Evolutionary conservation across 1,140 invertebrate species (phyloP), one percentile per base, ranked within the genome.

Genomic region (Leucophenga varia): DNA sequence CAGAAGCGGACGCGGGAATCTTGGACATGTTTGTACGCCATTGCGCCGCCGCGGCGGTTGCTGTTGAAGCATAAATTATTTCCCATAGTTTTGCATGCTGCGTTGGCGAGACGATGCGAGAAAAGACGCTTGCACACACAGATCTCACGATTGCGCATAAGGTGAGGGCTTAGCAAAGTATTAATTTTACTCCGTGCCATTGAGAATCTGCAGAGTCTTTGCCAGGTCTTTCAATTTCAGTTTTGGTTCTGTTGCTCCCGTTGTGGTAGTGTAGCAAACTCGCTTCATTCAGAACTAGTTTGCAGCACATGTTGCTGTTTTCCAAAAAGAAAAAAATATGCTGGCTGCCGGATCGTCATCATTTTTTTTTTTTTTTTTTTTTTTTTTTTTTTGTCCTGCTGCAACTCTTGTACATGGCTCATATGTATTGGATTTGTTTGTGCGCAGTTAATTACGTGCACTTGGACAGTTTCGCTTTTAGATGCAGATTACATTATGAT

Each of bases 401-500:
- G n/a, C n/a, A n/a, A n/a, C n/a, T n/a, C n/a, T n/a, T n/a, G n/a
- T n/a, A n/a, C n/a, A n/a, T 67, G 64, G 63, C 64, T 63, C 63
- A 59, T 4, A 68, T 63, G 59, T 59, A 55, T 65, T 57, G 53
- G 38, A 55, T 53, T 64, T 69, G 49, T 53, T 51, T 45, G 51
- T 54, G 65, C 60, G 67, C 68, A 68, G 68, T 72, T 72, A 72
- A 72, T 72, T 72, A 72, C 69, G 68, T 72, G 59, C 57, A 56
- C 64, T 71, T 72, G 68, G 68, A 72, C 68, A 72, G 64, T 71
- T 72, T 72, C 54, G 63, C 58, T 63, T 68, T 57, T 57, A 63
- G 69, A 72, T 72, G 69, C 61, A 72, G 69, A 72, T 72, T 72
- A 72, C 69, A 72, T 69, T 72, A 72, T 72, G 69, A 72, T 72